Conservation (phyloP, 2,888 invertebrate species). For the Bedellia somnulentella region DNA sequence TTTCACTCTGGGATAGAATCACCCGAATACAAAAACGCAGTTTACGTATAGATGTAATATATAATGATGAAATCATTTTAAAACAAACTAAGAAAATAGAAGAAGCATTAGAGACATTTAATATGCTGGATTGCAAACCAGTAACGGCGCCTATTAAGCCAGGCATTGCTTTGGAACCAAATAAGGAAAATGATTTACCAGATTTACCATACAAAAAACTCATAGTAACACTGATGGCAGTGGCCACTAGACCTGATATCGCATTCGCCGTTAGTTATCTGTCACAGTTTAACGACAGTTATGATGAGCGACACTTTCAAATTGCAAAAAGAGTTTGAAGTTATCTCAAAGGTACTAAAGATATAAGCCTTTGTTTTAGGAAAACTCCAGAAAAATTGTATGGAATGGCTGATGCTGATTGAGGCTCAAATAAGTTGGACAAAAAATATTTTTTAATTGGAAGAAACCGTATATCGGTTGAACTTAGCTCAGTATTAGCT, state of each 20-base stretch:
- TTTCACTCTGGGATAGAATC: too few species aligned
- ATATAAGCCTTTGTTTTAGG: not conserved
- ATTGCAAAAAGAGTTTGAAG: conserved; percentile 1
- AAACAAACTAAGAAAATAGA: not conserved
- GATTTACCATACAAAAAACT: conserved; percentile 1
- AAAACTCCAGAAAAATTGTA: not conserved
- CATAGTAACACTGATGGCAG: conserved; percentile 7
- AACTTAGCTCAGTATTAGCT: too few species aligned
- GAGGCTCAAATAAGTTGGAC: not conserved
- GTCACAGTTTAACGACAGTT: conserved; percentile 6
- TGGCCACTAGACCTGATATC: conserved; percentile 8
- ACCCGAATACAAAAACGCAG: not conserved
- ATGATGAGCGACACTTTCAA: conserved; percentile 1
- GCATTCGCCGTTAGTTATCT: conserved; percentile 6
- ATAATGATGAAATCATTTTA: not conserved
- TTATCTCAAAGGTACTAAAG: not conserved
- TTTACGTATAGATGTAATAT: not conserved
- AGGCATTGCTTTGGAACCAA: not conserved
- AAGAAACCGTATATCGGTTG: too few species aligned
- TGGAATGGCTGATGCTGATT: conserved; percentile 1
- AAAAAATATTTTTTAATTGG: too few species aligned
- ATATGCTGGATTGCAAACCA: not conserved
- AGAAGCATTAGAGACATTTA: not conserved
- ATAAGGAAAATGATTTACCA: not conserved
- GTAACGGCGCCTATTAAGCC: not conserved